Evolutionary conservation across 2,113 vertebrate species (phyloP).

Genomic region (Melanotaenia duboulayi): DNA sequence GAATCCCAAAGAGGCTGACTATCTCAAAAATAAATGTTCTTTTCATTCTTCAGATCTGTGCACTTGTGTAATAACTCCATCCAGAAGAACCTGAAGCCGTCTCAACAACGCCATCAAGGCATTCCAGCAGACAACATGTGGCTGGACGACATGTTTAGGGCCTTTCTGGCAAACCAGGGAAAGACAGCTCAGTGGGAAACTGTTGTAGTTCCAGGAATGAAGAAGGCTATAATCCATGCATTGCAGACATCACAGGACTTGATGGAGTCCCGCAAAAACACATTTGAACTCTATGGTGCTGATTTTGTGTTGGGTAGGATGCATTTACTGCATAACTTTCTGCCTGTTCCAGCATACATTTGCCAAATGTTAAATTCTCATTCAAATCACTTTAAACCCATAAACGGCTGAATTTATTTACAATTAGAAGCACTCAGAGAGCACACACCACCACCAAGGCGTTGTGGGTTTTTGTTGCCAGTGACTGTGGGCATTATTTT

Average conservation of each 20-base stretch:
- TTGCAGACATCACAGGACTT: slow-evolving; percentile 86
- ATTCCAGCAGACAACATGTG: slow-evolving; percentile 89
- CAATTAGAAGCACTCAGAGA: too few relatives aligned
- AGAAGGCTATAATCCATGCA: slow-evolving; percentile 83
- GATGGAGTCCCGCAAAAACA: slow-evolving; percentile 86
- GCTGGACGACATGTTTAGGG: slow-evolving; percentile 86
- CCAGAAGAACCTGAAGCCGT: slow-evolving; percentile 83
- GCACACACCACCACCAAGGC: too few relatives aligned
- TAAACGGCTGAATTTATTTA: too few relatives aligned
- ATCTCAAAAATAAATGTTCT: not conserved
- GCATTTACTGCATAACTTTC: not conserved
- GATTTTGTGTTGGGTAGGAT: slow-evolving; percentile 86
- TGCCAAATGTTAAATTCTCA: too few relatives aligned
- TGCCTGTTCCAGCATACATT: not conserved
- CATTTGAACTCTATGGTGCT: slow-evolving; percentile 92
- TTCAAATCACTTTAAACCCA: too few relatives aligned
- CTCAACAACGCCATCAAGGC: slow-evolving; percentile 65
- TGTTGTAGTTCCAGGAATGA: slow-evolving; percentile 88
- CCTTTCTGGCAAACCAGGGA: slow-evolving; percentile 81
- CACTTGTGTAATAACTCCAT: slow-evolving; percentile 94
- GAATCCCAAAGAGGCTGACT: too few relatives aligned
- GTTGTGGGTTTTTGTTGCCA: too few relatives aligned
- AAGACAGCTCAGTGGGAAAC: slow-evolving; percentile 78
- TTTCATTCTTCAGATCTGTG: slow-evolving; percentile 80
- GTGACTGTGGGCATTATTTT: too few relatives aligned